Evolutionary conservation across 2,113 vertebrate species (phyloP), one percentile per base, ranked within the genome.

Genomic region (Vulpes lagopus): DNA sequence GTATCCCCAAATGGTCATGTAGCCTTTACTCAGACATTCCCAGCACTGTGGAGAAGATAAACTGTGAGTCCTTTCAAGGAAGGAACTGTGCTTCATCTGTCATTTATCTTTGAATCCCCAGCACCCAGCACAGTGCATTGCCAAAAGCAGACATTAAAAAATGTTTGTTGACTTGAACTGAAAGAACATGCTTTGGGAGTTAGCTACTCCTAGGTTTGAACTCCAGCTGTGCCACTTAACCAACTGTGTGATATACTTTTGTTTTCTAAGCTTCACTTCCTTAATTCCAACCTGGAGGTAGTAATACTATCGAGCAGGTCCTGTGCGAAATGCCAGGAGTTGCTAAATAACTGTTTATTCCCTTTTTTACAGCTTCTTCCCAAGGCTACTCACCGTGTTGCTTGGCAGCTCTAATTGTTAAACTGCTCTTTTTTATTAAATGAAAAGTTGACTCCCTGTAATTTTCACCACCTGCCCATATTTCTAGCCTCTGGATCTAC

Each of bases 401-500:
- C 32, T 90, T 76, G 38, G 51, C 71, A 69, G 38, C 27, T 30
- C 59, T 88, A 57, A 55, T 79, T 79, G n/a, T 80, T 65, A 51
- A 73, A 64, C 55, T 89, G 43, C 69, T 92, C n/a, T n/a, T 32
- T 83, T 88, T 65, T 35, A 35, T 91, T 71, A 74, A 79, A 49
- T 76, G 71, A 69, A 84, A 76, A 78, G 15, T 73, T 57, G 62
- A 25, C 32, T 57, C 32, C 9, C 5, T 65, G 8, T 59, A 25
- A 38, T 89, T 89, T 83, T 90, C 3, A 59, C 64, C 49, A 79
- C 6, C 17, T 71, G 49, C 23, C 49, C 35, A 11, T 79, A 92
- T 71, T 91, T 71, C 73, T 87, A 81, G 57, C 25, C 30, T 96
- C 69, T 91, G 65, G 17, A 71, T 94, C 30, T 88, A 84, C 14